phyloP scores from a whole-genome alignment of 2,797 vertebrate species.

The Eulemur coronatus region DNA sequence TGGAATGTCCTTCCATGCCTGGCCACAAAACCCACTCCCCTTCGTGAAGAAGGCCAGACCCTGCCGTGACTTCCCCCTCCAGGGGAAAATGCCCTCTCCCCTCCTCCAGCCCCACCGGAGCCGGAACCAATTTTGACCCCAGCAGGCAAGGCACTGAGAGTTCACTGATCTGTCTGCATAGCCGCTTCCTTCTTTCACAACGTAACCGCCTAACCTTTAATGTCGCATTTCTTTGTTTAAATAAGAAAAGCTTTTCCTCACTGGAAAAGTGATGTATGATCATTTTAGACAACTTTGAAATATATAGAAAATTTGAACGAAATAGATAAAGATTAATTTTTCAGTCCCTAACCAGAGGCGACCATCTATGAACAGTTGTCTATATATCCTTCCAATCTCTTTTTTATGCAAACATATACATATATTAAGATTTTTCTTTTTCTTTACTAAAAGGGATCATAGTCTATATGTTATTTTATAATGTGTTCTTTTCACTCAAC shows the following conservation, averaged over 20 bases:
- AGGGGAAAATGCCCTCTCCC: not conserved
- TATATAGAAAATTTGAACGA: not conserved
- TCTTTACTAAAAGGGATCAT: not conserved
- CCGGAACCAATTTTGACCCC: not conserved
- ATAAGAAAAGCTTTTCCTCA: not conserved
- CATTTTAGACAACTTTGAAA: not conserved
- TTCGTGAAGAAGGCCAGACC: rapidly evolving
- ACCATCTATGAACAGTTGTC: not conserved
- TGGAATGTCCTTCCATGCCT: not conserved
- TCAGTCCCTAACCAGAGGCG: not conserved
- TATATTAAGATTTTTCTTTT: not conserved
- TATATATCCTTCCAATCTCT: not conserved
- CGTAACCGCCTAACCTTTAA: not conserved
- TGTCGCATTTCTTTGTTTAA: not conserved
- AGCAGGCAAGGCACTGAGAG: rapidly evolving
- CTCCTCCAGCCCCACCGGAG: not conserved
- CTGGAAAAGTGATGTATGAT: not conserved
- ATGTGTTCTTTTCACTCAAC: not conserved
- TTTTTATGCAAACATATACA: not conserved
- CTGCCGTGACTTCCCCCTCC: not conserved
- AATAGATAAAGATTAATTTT: not conserved
- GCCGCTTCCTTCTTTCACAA: not conserved
- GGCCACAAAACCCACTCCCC: not conserved
- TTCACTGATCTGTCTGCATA: not conserved
- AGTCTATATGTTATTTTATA: not conserved